phyloP scores from a whole-genome alignment of 2,888 invertebrate genomes.

The Clistopyga incitator region DNA sequence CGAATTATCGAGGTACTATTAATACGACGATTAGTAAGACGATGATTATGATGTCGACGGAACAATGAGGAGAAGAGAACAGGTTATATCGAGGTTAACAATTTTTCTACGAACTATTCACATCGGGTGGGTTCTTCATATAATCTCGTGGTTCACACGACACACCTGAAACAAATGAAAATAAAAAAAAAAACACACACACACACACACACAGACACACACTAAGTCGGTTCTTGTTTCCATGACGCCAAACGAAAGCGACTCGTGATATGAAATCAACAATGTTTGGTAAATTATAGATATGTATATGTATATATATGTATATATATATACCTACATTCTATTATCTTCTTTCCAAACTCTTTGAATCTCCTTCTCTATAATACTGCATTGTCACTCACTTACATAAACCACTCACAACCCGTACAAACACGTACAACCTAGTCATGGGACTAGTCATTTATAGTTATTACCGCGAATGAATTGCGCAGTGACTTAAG shows the following conservation, averaged over 20 bases:
- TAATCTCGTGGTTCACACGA: conserved; percentile 36
- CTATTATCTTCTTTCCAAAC: conserved; percentile 24
- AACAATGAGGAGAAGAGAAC: conserved; percentile 10
- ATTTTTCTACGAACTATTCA: conserved; percentile 64
- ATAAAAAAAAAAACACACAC: too few relatives aligned
- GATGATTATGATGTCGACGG: not conserved
- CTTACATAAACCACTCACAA: conserved; percentile 59
- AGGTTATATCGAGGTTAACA: conserved; percentile 50
- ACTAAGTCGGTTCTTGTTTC: conserved; percentile 20
- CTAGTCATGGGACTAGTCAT: conserved; percentile 59
- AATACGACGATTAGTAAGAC: conserved; percentile 7
- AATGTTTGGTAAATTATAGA: conserved; percentile 1
- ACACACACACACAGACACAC: too few relatives aligned
- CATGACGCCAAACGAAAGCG: conserved; percentile 32
- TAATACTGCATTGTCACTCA: not conserved
- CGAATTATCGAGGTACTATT: conserved; percentile 38
- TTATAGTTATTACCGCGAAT: conserved; percentile 60
- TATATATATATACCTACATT: conserved; percentile 2
- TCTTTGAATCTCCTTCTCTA: conserved; percentile 15
- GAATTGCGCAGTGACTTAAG: conserved; percentile 64
- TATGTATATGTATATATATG: not conserved
- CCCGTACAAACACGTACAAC: conserved; percentile 59
- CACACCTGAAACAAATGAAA: conserved; percentile 51
- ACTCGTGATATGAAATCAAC: conserved; percentile 43
- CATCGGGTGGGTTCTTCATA: conserved; percentile 37